Base-by-base conservation (phyloP, 2,113 vertebrate genomes). In the Actinemys pallida region DNA sequence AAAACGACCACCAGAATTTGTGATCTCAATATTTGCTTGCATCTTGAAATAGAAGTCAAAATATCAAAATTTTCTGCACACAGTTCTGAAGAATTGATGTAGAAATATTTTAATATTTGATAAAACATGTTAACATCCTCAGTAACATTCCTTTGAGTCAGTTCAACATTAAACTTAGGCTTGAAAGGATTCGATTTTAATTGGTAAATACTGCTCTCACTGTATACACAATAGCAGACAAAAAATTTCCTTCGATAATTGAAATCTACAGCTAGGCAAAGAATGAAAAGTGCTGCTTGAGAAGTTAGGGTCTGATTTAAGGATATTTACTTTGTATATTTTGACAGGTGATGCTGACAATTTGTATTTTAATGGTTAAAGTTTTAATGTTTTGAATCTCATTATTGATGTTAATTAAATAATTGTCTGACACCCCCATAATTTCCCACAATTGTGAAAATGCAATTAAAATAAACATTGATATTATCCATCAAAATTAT, bases 31-130 rank as follows among this genome's bases (percentile, higher is more conserved):
- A 35, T 87, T 96, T 93, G 29, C 31, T 95, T 95, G 83, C 54
- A 6, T 85, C 87, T 85, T 50, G 29, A 90, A 84, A 91, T 17
- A 83, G 91, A 87, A 79, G 39, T 47, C 57, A 54, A 92, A 93
- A 81, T 93, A 95, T 84, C 72, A 47, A 94, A 90, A 79, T 54
- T 4, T 20, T 92, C 72, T 80, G 87, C 54, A 79, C 56, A 78
- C 65, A 85, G 24, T 92, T 93, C 90, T 59, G 91, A 92, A 52
- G 54, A 88, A 72, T 35, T 93, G 72, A 76, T 79, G 95, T 90
- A 81, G 84, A 76, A 1, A 0, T 22, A 45, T 76, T 76, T 76
- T 39, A 76, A 45, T 45, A 42, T 76, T 27, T 76, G 24, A 45
- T 42, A 25, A 76, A 72, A 24, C 24, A 42, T 45, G 22, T 75